These are phyloP conservation scores for Acipenser transmontanus DNA, from an alignment of 2,797 vertebrate species.

Conservation along the genomic window DNA sequence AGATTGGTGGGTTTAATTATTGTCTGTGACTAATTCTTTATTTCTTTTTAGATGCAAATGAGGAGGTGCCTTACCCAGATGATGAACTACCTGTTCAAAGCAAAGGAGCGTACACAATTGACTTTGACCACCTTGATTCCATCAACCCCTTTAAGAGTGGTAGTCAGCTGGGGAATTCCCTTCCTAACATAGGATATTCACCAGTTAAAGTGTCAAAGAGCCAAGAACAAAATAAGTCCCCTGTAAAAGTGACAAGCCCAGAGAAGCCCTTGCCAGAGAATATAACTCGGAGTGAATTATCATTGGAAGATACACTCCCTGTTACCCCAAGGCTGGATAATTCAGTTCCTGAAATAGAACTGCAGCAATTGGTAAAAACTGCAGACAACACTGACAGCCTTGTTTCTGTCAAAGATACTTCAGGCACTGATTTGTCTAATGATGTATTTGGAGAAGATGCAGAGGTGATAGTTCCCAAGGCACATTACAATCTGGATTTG, in stretches of 20 bases:
- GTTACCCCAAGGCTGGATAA: constrained; percentile 50
- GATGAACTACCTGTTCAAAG: constrained; percentile 55
- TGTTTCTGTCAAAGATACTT: constrained; percentile 42
- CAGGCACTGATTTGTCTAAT: constrained; percentile 5
- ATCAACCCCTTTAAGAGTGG: constrained; percentile 49
- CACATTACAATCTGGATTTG: neutral
- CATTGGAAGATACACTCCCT: constrained; percentile 59
- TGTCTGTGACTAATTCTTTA: neutral
- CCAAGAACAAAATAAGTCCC: too few relatives aligned
- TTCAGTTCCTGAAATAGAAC: constrained; percentile 34
- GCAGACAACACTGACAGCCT: constrained; percentile 45
- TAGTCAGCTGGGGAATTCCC: constrained; percentile 34
- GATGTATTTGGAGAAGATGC: constrained; percentile 3
- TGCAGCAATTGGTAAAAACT: constrained; percentile 16
- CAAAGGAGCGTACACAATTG: constrained; percentile 62
- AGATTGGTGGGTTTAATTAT: neutral
- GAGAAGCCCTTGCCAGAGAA: neutral
- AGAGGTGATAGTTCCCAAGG: constrained; percentile 6
- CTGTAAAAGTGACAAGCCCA: neutral
- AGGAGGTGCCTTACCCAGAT: constrained; percentile 37
- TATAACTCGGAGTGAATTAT: neutral
- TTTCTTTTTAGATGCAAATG: constrained; percentile 1
- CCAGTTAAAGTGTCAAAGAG: too few relatives aligned
- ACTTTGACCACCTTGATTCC: constrained; percentile 51
- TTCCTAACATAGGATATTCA: too few relatives aligned